These are phyloP conservation scores for Phenganax subtilis DNA, from an alignment of 92 coral and sea anemone genomes.

Conservation along the genomic window DNA sequence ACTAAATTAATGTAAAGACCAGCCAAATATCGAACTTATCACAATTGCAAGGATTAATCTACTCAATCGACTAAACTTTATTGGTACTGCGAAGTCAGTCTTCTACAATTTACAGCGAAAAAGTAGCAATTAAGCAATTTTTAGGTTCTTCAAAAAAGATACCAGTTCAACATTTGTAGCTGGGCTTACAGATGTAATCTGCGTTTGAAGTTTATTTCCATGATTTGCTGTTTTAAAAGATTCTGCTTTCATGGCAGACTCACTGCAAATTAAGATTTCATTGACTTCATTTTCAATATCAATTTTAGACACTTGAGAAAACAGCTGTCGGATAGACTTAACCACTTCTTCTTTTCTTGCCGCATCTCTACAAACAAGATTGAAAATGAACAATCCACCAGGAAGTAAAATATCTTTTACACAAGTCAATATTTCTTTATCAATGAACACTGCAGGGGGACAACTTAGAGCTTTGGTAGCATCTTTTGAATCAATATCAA, in stretches of 20 bases:
- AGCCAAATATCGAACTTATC: too few relatives aligned
- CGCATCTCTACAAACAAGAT: constrained; percentile 69
- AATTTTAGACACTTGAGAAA: constrained; percentile 57
- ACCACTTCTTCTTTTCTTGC: constrained; percentile 46
- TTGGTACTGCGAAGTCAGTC: too few relatives aligned
- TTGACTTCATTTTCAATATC: constrained; percentile 65
- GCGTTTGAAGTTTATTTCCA: constrained; percentile 1
- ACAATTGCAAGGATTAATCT: too few relatives aligned
- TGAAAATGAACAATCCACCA: constrained; percentile 73
- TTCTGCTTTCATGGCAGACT: not conserved
- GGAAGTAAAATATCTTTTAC: constrained; percentile 62
- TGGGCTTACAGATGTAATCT: constrained; percentile 20
- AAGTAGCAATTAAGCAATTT: not conserved
- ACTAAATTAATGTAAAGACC: too few relatives aligned
- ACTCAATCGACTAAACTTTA: too few relatives aligned
- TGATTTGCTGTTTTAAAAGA: not conserved
- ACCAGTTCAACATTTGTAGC: constrained; percentile 18
- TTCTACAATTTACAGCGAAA: too few relatives aligned
- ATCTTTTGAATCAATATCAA: constrained; percentile 77
- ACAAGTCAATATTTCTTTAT: constrained; percentile 41
- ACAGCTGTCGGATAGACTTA: constrained; percentile 50
- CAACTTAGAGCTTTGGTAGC: constrained; percentile 56
- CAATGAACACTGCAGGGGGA: constrained; percentile 68
- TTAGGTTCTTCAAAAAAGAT: constrained; percentile 20
- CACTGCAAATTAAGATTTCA: constrained; percentile 51